Conservation (phyloP, 1,140 invertebrate genomes). For the Eumaeus atala region DNA sequence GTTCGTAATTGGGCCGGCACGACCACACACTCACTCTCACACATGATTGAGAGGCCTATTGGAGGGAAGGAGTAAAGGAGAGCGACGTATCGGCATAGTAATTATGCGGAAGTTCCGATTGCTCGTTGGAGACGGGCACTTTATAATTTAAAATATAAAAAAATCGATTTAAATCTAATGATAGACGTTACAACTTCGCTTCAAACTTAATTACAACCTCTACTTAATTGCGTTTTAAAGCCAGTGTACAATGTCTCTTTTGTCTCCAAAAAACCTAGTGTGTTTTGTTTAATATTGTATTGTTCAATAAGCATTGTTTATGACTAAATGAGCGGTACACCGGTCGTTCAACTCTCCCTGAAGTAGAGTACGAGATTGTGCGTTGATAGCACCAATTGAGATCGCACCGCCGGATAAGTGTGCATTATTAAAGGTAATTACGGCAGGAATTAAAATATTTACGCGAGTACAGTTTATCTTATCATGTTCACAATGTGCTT, state of each 20-base stretch:
- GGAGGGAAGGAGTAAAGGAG: no score
- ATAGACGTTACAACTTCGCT: no score
- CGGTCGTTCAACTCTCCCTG: conserved; percentile 52
- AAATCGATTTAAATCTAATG: no score
- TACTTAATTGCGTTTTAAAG: not conserved
- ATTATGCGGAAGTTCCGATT: no score
- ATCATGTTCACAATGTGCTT: conserved; percentile 7
- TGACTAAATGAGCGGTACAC: conserved; percentile 63
- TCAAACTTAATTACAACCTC: no score
- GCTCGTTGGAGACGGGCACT: no score
- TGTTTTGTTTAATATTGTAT: conserved; percentile 34
- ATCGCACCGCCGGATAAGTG: conserved; percentile 39
- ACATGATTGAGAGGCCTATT: no score
- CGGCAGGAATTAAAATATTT: conserved; percentile 25
- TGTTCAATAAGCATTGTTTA: conserved; percentile 69
- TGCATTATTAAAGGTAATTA: conserved; percentile 36
- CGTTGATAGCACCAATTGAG: conserved; percentile 43
- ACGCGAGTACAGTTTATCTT: conserved; percentile 5
- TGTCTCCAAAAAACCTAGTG: conserved; percentile 9
- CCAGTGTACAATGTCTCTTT: conserved; percentile 6
- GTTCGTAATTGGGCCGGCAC: no score
- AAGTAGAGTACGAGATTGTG: conserved; percentile 50
- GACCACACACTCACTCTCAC: no score
- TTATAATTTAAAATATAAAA: no score
- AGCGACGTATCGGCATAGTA: no score